phyloP scores from a whole-genome alignment of 2,797 vertebrate genomes.

The Gorsachius magnificus region DNA sequence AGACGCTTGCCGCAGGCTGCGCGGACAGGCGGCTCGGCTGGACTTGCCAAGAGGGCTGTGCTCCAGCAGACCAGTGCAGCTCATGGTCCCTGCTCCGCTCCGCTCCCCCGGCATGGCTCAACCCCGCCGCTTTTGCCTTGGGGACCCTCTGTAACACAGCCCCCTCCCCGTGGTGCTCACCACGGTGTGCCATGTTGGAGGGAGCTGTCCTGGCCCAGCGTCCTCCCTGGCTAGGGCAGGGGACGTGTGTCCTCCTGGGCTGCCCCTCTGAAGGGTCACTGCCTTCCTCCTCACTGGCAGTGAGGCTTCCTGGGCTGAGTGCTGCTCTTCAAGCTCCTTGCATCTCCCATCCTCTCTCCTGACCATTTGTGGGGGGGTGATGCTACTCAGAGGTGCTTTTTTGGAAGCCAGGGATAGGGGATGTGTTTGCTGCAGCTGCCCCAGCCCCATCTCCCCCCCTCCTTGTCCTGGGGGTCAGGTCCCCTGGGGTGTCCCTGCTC shows the following conservation, averaged over 20 bases:
- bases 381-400: not conserved
- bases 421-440: not conserved
- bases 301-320: not conserved
- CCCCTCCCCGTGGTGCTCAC: rapidly evolving
- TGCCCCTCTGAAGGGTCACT: not conserved
- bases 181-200: rapidly evolving
- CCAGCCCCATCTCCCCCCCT: not conserved
- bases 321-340: not conserved
- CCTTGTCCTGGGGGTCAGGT: no score
- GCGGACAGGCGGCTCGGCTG: rapidly evolving
- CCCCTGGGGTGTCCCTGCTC: no score
- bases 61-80: not conserved
- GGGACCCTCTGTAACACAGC: not conserved
- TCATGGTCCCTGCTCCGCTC: not conserved
- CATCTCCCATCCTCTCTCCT: not conserved
- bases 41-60: constrained; percentile 4
- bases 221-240: not conserved
- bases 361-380: not conserved
- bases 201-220: rapidly evolving
- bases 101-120: not conserved
- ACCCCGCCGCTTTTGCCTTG: not conserved
- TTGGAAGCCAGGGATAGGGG: not conserved
- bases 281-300: not conserved
- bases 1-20: not conserved
- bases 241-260: not conserved